Conservation (phyloP, 2,888 invertebrate genomes). For the Epirrhoe alternata region DNA sequence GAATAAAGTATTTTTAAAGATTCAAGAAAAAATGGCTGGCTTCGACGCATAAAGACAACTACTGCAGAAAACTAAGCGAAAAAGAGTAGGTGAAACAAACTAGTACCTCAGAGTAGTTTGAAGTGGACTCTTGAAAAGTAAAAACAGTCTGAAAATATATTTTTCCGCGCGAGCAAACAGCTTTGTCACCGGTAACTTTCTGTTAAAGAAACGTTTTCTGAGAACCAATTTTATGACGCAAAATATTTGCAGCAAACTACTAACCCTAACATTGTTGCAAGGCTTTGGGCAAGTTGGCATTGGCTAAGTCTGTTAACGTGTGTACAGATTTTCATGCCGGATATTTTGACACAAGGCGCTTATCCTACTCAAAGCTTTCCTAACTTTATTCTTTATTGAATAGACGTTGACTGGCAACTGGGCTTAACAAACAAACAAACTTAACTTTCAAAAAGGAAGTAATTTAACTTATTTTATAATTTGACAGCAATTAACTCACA, state of each 20-base stretch:
- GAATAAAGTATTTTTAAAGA: constrained; percentile 3
- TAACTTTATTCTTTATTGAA: constrained; percentile 34
- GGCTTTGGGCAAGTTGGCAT: constrained; percentile 55
- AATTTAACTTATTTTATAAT: background rate
- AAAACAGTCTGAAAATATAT: constrained; percentile 34
- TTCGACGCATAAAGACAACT: constrained; percentile 19
- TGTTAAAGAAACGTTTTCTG: constrained; percentile 30
- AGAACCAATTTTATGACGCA: constrained; percentile 31
- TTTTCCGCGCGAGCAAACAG: constrained; percentile 33
- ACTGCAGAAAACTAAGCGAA: constrained; percentile 38
- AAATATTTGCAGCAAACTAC: constrained; percentile 50
- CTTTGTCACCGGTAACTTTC: constrained; percentile 33
- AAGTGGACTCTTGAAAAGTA: constrained; percentile 35
- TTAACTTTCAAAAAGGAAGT: background rate
- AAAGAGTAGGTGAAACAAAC: constrained; percentile 34
- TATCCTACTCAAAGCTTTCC: constrained; percentile 62
- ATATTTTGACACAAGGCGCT: constrained; percentile 66
- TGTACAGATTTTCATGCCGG: constrained; percentile 66
- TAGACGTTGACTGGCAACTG: constrained; percentile 7
- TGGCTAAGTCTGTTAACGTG: constrained; percentile 71
- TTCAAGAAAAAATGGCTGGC: constrained; percentile 13
- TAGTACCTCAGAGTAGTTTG: constrained; percentile 29
- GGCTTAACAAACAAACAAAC: background rate
- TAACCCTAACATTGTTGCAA: constrained; percentile 46
- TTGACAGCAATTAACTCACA: constrained; percentile 5